Evolutionary conservation across 64 coral and sea anemone species (phyloP).

Genomic region (Montipora foliosa): DNA sequence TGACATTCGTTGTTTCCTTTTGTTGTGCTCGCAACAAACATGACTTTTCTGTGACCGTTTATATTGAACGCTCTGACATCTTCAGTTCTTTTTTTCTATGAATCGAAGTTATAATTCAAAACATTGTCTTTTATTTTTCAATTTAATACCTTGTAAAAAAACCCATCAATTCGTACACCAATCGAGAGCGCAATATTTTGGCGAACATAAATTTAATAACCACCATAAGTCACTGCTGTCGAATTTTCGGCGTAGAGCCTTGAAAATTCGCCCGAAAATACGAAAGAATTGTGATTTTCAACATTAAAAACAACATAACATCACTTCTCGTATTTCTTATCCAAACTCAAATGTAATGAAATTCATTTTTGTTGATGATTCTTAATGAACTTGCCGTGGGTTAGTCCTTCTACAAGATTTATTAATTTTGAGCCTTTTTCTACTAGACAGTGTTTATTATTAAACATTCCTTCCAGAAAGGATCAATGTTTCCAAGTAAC

Average conservation of each 20-base stretch:
- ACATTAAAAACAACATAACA: not conserved
- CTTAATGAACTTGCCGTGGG: constrained; percentile 41
- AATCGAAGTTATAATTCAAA: constrained; percentile 58
- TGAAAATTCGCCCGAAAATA: not conserved
- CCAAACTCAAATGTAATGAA: constrained; percentile 51
- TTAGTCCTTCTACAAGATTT: constrained; percentile 41
- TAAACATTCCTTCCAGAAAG: constrained; percentile 29
- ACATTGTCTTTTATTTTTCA: constrained; percentile 1
- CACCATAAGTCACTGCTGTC: not conserved
- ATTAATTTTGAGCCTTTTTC: constrained; percentile 38
- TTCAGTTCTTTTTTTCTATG: not conserved
- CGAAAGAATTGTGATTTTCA: not conserved
- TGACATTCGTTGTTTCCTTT: constrained; percentile 19
- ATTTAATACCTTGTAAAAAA: constrained; percentile 25
- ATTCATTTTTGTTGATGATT: constrained; percentile 21
- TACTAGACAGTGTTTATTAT: constrained; percentile 38
- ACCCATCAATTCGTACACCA: not conserved
- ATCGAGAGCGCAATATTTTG: not conserved
- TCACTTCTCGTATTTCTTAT: not conserved
- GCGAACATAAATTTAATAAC: not conserved
- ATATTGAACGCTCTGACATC: constrained; percentile 33
- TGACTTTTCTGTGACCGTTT: not conserved
- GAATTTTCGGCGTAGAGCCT: not conserved
- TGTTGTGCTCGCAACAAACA: constrained; percentile 9
- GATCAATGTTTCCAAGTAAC: constrained; percentile 6